Evolutionary conservation across 2,888 invertebrate genomes (phyloP).

Genomic region (Lucinisca nassula): DNA sequence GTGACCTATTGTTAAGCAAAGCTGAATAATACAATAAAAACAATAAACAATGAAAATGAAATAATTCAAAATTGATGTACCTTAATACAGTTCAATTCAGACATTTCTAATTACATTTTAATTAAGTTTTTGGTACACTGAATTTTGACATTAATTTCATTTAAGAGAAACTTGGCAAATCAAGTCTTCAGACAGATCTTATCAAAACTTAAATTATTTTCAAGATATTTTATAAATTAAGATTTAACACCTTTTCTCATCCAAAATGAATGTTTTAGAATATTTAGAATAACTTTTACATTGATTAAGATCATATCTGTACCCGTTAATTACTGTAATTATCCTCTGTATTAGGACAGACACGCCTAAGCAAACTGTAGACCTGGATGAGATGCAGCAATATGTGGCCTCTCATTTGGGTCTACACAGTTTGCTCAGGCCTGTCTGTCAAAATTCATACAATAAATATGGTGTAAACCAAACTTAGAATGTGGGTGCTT

Average conservation of each 20-base stretch:
- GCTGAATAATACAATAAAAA: constrained; percentile 5
- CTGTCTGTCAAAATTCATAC: too few species aligned
- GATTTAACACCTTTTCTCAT: neutral
- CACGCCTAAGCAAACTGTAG: too few species aligned
- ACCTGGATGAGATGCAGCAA: too few species aligned
- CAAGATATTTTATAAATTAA: neutral
- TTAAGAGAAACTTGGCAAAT: neutral
- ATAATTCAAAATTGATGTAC: neutral
- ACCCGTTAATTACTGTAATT: too few species aligned
- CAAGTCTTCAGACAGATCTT: neutral
- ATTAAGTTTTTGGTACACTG: constrained; percentile 16
- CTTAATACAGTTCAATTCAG: constrained; percentile 10
- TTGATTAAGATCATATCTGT: neutral
- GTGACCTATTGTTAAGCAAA: neutral
- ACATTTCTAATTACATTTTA: constrained; percentile 13
- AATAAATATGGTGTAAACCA: too few species aligned
- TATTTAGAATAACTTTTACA: neutral
- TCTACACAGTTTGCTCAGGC: too few species aligned
- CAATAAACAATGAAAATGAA: constrained; percentile 4
- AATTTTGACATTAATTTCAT: constrained; percentile 10
- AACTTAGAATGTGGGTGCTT: too few species aligned
- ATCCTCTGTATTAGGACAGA: too few species aligned
- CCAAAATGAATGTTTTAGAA: neutral
- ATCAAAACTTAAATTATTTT: constrained; percentile 1
- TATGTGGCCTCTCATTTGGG: too few species aligned